Evolutionary conservation across 2,113 vertebrate species (phyloP).

Genomic region (Zapornia atra): DNA sequence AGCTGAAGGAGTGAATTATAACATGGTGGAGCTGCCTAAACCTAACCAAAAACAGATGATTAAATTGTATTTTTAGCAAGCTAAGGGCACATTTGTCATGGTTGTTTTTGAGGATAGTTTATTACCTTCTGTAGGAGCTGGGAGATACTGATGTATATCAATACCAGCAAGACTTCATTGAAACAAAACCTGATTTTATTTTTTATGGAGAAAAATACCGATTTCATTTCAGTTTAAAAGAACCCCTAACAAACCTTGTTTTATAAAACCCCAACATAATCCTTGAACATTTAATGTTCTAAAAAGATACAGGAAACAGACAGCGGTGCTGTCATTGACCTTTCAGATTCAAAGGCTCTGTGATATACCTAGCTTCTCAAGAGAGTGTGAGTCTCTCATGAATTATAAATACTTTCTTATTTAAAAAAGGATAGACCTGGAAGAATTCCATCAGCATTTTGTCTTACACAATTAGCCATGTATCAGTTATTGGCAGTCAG

Average conservation of each 20-base stretch:
- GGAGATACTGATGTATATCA: neutral
- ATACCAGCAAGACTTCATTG: neutral
- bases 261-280: neutral
- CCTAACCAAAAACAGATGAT: neutral
- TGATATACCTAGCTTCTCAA: neutral
- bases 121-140: neutral
- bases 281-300: neutral
- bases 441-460: neutral
- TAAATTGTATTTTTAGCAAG: neutral
- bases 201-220: neutral
- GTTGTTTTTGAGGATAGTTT: neutral
- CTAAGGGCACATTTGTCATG: neutral
- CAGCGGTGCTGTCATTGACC: neutral
- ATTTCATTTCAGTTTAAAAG: neutral
- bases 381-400: neutral
- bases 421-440: neutral
- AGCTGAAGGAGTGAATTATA: neutral
- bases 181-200: neutral
- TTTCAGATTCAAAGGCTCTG: neutral
- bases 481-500: neutral
- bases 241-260: no score
- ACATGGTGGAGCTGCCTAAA: neutral
- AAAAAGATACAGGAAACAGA: neutral
- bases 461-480: neutral
- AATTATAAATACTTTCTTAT: neutral